Base-by-base conservation (phyloP, 2,888 invertebrate genomes). In the Selenia dentaria region DNA sequence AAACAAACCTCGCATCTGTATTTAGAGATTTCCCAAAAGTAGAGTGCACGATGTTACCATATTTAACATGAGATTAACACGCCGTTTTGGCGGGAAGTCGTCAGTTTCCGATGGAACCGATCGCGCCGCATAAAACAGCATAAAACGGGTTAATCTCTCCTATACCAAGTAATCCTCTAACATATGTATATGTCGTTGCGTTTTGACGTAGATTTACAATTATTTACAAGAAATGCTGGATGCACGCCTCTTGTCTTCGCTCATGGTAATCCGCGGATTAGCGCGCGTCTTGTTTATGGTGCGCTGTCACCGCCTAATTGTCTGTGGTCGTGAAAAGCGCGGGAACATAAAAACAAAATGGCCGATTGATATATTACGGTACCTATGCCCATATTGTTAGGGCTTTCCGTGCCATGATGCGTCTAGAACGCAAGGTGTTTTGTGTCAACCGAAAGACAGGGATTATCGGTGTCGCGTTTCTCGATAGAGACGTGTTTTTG, bases 201-300 rank as follows among this genome's bases (percentile, higher is more conserved):
- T 88, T 87, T 88, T 87, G 91, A 91, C 91, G 70, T 79, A 87
- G 91, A 91, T 91, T 91, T 91, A 91, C 90, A 88, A 84, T 89
- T 91, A 91, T 91, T 91, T 89, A 86, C 81, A 74, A 75, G 83
- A 79, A 82, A 76, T 67, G 61, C 73, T 64, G 64, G 63, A 64
- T 64, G 71, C 74, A 64, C 78, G 68, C 83, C 78, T 83, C 79
- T 72, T 80, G 87, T 76, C 81, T 79, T 78, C 68, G 72, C 74
- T 85, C 84, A 72, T 64, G 61, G 68, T 88, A 84, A 88, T 77
- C 87, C 79, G 68, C 65, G 79, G 89, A 83, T 89, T 84, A 90
- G 62, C 73, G 60, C 62, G 62, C 62, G 59, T 64, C 77, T 80
- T 87, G 87, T 90, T 89, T 90, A 89, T 83, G 78, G 74, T 77